Percentiles rank a stretch among this genome's conserved stretches.
Conservation (phyloP, 1,140 invertebrate genomes). For the Diorhabda carinulata region DNA sequence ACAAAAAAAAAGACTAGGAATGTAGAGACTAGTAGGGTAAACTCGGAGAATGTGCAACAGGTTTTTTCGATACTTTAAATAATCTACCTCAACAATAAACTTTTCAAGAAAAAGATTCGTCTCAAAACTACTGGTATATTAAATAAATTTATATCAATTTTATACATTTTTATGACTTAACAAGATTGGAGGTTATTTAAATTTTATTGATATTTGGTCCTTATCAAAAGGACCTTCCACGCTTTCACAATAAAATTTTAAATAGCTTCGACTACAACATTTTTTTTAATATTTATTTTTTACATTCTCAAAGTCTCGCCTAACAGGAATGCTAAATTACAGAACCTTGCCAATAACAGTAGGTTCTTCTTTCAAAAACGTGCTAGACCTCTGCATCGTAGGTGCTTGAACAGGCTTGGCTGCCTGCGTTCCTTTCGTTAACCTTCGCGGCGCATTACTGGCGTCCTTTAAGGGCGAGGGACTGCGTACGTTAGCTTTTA, state of each 20-base stretch:
- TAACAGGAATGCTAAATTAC: conserved; percentile 23
- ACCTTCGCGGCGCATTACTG: conserved; percentile 24
- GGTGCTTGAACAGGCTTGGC: conserved; percentile 28
- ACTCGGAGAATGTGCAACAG: conserved; percentile 2
- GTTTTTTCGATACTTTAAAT: background rate
- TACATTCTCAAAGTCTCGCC: background rate
- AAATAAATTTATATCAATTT: no score
- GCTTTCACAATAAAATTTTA: no score
- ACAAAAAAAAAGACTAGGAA: conserved; percentile 12
- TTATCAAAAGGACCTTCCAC: no score
- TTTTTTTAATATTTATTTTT: no score
- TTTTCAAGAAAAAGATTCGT: no score
- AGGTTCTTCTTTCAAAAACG: conserved; percentile 67
- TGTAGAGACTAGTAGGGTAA: conserved; percentile 6
- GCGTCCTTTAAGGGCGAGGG: conserved; percentile 32
- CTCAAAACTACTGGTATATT: no score
- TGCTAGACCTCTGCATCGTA: conserved; percentile 59
- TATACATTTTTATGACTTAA: no score
- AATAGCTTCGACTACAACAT: no score
- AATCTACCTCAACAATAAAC: no score
- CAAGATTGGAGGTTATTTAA: no score
- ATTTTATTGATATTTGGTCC: no score
- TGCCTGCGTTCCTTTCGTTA: conserved; percentile 10
- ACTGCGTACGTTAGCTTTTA: conserved; percentile 32
- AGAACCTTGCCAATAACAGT: conserved; percentile 40